These are phyloP conservation scores for Plagodis pulveraria DNA, from an alignment of 2,888 invertebrate genomes.

Conservation along the genomic window DNA sequence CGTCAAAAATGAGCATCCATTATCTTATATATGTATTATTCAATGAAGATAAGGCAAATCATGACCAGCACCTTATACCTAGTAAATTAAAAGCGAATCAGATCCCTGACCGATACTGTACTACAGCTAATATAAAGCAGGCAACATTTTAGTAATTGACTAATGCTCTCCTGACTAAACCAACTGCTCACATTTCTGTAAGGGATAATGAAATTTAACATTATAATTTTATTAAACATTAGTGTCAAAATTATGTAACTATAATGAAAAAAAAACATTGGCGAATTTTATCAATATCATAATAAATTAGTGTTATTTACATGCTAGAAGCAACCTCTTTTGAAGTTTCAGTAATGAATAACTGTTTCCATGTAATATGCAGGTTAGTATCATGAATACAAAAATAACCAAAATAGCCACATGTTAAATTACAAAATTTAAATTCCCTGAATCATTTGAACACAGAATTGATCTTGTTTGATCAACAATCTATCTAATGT, in stretches of 20 bases:
- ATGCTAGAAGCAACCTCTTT: slow-evolving; percentile 1
- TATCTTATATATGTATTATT: slow-evolving; percentile 15
- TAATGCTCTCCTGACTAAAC: slow-evolving; percentile 18
- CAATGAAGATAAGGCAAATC: slow-evolving; percentile 28
- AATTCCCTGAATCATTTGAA: slow-evolving; percentile 22
- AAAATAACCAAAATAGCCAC: slow-evolving; percentile 31
- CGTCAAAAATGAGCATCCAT: slow-evolving; percentile 47
- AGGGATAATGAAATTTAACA: no score
- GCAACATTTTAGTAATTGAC: slow-evolving; percentile 27
- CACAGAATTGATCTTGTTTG: slow-evolving; percentile 16
- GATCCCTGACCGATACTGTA: slow-evolving; percentile 45
- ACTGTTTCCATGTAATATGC: slow-evolving; percentile 27
- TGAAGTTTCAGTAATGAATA: not conserved
- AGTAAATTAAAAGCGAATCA: slow-evolving; percentile 44
- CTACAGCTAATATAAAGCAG: slow-evolving; percentile 12
- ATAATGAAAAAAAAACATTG: no score
- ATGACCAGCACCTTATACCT: slow-evolving; percentile 53
- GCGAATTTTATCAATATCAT: no score
- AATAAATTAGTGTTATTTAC: no score
- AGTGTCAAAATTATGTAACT: no score
- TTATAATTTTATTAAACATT: no score
- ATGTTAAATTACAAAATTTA: slow-evolving; percentile 22
- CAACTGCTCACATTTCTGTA: no score
- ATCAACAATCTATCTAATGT: slow-evolving; percentile 4
- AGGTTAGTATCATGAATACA: slow-evolving; percentile 33